Percentiles rank a stretch among this genome's conserved stretches.
These are phyloP conservation scores for Priocnemis perturbator DNA, from an alignment of 2,888 invertebrate species.

Conservation along the genomic window DNA sequence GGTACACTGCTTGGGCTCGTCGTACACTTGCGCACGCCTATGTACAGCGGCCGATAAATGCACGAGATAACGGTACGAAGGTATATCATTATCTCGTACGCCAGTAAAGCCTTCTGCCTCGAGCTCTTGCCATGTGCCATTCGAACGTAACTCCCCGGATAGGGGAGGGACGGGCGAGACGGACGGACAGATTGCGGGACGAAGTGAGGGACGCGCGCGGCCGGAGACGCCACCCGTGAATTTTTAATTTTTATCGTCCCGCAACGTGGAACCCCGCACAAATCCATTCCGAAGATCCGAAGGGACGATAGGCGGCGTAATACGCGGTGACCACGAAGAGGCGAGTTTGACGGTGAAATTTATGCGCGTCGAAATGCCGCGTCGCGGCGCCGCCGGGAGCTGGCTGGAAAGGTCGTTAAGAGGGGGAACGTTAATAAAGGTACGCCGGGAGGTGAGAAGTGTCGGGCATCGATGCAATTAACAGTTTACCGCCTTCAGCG, in stretches of 20 bases:
- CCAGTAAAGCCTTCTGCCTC: constrained; percentile 54
- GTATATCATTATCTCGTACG: constrained; percentile 64
- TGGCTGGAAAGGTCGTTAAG: too few species aligned
- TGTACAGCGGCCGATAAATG: constrained; percentile 61
- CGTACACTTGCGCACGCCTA: constrained; percentile 13
- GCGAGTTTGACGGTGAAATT: constrained; percentile 7
- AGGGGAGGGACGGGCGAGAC: constrained; percentile 1
- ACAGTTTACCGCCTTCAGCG: too few species aligned
- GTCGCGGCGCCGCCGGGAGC: too few species aligned
- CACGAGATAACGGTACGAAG: constrained; percentile 61
- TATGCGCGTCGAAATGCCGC: neutral
- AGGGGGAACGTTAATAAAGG: too few species aligned
- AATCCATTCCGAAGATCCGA: constrained; percentile 55
- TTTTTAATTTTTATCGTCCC: constrained; percentile 60
- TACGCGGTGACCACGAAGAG: constrained; percentile 23
- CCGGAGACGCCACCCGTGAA: constrained; percentile 39
- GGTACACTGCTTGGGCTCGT: neutral
- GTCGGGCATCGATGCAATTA: too few species aligned
- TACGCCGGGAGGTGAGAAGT: too few species aligned
- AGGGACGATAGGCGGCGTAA: constrained; percentile 43
- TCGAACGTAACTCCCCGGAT: neutral
- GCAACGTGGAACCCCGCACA: constrained; percentile 40
- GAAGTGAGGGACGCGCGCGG: constrained; percentile 10
- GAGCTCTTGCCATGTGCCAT: constrained; percentile 5
- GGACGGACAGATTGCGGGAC: constrained; percentile 1